phyloP scores from a whole-genome alignment of 2,797 vertebrate genomes.

The Xenopus petersii region DNA sequence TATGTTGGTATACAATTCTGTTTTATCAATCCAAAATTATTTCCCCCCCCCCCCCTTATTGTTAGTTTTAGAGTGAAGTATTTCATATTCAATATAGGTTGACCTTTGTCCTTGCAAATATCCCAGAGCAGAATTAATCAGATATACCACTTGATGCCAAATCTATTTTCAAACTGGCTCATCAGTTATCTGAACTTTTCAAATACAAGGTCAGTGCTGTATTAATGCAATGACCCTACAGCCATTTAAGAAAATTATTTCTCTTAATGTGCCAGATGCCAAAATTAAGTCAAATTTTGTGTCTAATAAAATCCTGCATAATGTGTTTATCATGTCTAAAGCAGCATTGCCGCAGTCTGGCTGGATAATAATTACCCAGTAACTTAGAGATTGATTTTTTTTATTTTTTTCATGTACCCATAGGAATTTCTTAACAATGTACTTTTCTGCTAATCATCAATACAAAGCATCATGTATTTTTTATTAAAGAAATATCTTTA shows the following conservation, averaged over 20 bases:
- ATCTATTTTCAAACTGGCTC: constrained; percentile 42
- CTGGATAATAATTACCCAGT: constrained; percentile 28
- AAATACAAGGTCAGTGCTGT: constrained; percentile 44
- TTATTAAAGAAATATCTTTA: too few relatives aligned
- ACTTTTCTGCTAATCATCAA: too few relatives aligned
- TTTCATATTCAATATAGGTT: constrained; percentile 16
- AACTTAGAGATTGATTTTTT: not conserved
- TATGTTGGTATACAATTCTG: too few relatives aligned
- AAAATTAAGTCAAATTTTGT: constrained; percentile 26
- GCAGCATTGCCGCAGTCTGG: constrained; percentile 16
- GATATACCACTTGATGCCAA: too few relatives aligned
- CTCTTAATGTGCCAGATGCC: constrained; percentile 35
- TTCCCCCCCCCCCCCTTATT: too few relatives aligned
- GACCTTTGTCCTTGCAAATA: constrained; percentile 34
- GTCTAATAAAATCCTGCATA: constrained; percentile 20
- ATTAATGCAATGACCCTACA: constrained; percentile 40
- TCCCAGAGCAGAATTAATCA: too few relatives aligned
- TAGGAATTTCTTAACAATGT: too few relatives aligned
- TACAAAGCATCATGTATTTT: too few relatives aligned
- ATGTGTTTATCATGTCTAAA: constrained; percentile 23
- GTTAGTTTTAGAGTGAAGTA: constrained; percentile 12
- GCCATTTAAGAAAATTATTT: constrained; percentile 40
- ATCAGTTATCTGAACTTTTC: constrained; percentile 45
- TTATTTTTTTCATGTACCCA: too few relatives aligned
- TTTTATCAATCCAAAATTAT: too few relatives aligned